Evolutionary conservation across 2,797 vertebrate genomes (phyloP).

Genomic region (Gadopsis bispinosus): DNA sequence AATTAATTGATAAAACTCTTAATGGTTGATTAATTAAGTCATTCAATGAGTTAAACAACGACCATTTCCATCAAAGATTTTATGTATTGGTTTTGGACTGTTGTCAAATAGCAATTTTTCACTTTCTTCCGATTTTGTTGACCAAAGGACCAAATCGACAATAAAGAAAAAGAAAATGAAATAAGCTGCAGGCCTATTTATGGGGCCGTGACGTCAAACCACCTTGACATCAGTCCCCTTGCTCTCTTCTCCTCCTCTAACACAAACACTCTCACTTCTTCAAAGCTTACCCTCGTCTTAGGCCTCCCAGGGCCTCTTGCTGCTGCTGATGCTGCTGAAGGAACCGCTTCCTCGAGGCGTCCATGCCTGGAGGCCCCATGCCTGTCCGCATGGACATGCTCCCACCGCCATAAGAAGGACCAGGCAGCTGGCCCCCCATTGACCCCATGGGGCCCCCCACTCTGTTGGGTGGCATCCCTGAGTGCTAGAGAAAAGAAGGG

Average conservation of each 20-base stretch:
- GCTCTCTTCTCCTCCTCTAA: slow-evolving; percentile 9
- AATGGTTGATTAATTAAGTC: not conserved
- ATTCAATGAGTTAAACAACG: not conserved
- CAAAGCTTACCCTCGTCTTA: slow-evolving; percentile 90
- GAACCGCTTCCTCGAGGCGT: slow-evolving; percentile 92
- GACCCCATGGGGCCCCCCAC: slow-evolving; percentile 88
- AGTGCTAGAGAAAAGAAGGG: slow-evolving; percentile 81
- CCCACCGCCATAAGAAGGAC: slow-evolving; percentile 88
- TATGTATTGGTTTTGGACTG: not conserved
- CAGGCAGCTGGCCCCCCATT: slow-evolving; percentile 90
- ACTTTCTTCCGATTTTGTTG: not conserved
- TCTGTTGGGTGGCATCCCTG: slow-evolving; percentile 88
- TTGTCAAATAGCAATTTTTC: not conserved
- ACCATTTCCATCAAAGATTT: accelerated
- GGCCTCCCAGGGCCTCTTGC: slow-evolving; percentile 86
- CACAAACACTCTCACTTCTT: slow-evolving; percentile 34
- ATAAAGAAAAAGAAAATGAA: not conserved
- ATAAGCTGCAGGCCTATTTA: not conserved
- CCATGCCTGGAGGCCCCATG: slow-evolving; percentile 92
- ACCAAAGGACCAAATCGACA: not conserved
- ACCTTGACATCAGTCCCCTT: slow-evolving; percentile 1
- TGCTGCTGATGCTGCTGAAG: slow-evolving; percentile 90
- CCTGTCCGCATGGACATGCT: slow-evolving; percentile 89
- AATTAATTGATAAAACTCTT: not conserved
- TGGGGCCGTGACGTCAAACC: not conserved